Conservation (phyloP, 2,888 invertebrate species). For the Cheilosia soror region DNA sequence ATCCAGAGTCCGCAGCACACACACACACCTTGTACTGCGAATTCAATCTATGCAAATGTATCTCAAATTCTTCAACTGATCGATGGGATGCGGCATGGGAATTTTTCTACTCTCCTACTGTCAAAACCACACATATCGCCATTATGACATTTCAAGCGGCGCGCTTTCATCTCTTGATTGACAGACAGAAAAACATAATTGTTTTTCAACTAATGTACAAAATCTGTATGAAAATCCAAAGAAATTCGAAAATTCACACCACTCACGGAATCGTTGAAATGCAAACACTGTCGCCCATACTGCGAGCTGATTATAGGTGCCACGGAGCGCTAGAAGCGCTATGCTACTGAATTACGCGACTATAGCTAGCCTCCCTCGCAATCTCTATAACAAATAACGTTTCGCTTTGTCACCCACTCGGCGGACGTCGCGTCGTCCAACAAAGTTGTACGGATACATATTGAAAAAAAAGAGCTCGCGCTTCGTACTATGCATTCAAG, state of each 20-base stretch:
- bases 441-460: background rate
- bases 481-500: constrained; percentile 41
- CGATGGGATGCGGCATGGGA: too few species aligned
- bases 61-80: too few species aligned
- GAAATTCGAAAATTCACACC: background rate
- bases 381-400: too few species aligned
- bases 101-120: too few species aligned
- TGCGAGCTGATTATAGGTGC: constrained; percentile 39
- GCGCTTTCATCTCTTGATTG: too few species aligned
- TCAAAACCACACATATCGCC: too few species aligned
- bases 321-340: background rate
- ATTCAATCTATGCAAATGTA: too few species aligned
- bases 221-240: background rate
- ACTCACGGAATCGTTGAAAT: constrained; percentile 33
- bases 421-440: background rate
- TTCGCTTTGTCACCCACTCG: constrained; percentile 7
- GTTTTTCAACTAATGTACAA: background rate
- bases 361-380: constrained; percentile 9
- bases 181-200: too few species aligned
- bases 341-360: constrained; percentile 54
- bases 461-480: constrained; percentile 27
- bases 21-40: too few species aligned
- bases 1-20: too few species aligned
- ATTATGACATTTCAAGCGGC: too few species aligned
- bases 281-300: constrained; percentile 56